Evolutionary conservation across 2,113 vertebrate species (phyloP).

Genomic region (Gopherus flavomarginatus): DNA sequence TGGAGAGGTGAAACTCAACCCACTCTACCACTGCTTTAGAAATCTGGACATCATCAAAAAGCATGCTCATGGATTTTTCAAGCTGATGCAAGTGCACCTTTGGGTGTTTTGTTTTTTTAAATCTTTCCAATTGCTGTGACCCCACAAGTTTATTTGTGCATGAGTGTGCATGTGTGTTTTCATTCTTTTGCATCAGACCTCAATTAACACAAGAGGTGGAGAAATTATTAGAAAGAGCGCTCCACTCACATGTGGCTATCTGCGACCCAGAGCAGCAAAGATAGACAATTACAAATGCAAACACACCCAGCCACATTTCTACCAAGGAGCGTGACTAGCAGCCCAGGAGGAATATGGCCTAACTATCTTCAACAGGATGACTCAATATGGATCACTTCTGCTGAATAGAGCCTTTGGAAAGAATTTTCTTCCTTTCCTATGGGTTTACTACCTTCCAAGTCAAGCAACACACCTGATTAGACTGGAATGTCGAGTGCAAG

Average conservation of each 20-base stretch:
- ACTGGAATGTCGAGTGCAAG: neutral
- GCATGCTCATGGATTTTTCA: neutral
- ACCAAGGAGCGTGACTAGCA: neutral
- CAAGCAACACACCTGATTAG: neutral
- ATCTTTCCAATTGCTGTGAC: neutral
- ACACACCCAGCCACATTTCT: neutral
- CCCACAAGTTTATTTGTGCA: accelerated
- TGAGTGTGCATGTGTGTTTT: accelerated
- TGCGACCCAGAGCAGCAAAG: neutral
- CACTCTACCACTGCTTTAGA: neutral
- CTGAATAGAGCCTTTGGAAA: neutral
- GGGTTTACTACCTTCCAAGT: neutral
- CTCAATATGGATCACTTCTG: neutral
- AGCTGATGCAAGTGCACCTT: neutral
- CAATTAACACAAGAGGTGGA: neutral
- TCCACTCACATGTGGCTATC: neutral
- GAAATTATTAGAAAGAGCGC: neutral
- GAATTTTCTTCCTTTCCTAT: neutral
- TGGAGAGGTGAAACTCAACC: neutral
- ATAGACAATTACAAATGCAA: neutral
- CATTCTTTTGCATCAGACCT: neutral
- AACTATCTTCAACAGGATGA: neutral
- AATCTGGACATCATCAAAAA: neutral
- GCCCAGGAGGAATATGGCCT: neutral
- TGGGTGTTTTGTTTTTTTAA: neutral